Conservation (phyloP, 2,797 vertebrate species). For the Cyprinodon diabolis region DNA sequence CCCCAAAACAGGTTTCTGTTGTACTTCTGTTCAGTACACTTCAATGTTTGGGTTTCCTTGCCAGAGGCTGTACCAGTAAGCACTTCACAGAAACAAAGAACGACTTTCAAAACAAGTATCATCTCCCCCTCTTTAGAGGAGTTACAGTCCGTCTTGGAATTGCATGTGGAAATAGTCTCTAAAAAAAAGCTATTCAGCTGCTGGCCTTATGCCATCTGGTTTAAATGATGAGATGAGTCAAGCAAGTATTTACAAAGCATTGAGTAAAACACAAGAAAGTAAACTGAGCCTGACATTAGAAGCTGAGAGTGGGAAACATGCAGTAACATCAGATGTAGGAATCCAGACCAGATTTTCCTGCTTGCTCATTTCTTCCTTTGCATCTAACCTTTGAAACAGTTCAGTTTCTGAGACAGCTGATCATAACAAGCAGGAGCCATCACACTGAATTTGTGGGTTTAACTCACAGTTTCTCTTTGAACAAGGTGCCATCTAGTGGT, state of each 20-base stretch:
- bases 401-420: conserved; percentile 23
- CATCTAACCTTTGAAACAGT: conserved; percentile 16
- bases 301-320: not conserved
- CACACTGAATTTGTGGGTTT: not conserved
- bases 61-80: conserved; percentile 27
- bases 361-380: not conserved
- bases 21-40: conserved; percentile 1
- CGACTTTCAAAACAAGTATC: conserved; percentile 22
- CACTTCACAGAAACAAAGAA: conserved; percentile 41
- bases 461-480: not conserved
- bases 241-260: conserved; percentile 63
- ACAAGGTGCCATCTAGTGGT: conserved; percentile 64
- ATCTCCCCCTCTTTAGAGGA: conserved; percentile 13
- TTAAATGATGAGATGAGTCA: conserved; percentile 58
- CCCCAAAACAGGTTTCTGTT: conserved; percentile 2
- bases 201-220: conserved; percentile 46
- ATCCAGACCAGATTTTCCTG: not conserved
- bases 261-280: conserved; percentile 46
- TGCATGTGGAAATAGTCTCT: conserved; percentile 66
- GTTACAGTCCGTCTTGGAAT: conserved; percentile 27
- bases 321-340: not conserved
- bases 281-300: conserved; percentile 27
- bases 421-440: conserved; percentile 3
- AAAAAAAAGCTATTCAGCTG: conserved; percentile 64
- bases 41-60: conserved; percentile 40